Evolutionary conservation across 1,140 invertebrate genomes (phyloP), one percentile per base, ranked within the genome.

Genomic region (Lucilia cuprina): DNA sequence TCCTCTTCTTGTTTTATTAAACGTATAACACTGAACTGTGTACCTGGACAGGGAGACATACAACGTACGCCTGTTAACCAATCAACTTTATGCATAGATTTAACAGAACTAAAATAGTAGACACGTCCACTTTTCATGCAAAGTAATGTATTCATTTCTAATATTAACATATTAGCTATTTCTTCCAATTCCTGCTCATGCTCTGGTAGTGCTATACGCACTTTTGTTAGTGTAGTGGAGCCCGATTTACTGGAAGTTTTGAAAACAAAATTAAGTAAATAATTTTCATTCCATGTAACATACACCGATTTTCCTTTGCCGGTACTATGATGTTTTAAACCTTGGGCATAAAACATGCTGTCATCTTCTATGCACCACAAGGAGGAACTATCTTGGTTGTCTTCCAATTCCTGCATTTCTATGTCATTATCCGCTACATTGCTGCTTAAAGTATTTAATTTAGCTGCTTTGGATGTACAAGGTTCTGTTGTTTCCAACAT

Each of bases 241-340:
- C 82, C 85, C 10, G 78, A 84, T 9, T 84, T 86, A 30, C 84
- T 85, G 0, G 86, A 85, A 19, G 84, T 88, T 75, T 90, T 90
- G 8, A 90, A 89, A 2, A 88, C 86, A 60, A 88, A 88, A 85
- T 88, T 90, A 0, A 90, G 83, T 78, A 90, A 82, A 83, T 90
- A 89, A 21, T 87, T 84, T 49, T 90, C 86, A 78, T 89, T 89
- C 89, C 89, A 90, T 12, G 87, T 88, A 25, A 90, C 87, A 75
- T 90, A 90, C 0, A 90, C 86, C 0, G 88, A 86, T 83, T 88
- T 88, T 0, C 85, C 84, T 50, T 84, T 85, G 55, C 82, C 89
- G 34, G 86, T 86, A 47, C 85, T 85, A 47, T 88, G 86, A 82
- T 86, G 86, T 21, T 86, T 88, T 4, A 90, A 80, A 0, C 89